These are phyloP conservation scores for Ictalurus furcatus DNA, from an alignment of 2,113 vertebrate genomes.

Conservation along the genomic window DNA sequence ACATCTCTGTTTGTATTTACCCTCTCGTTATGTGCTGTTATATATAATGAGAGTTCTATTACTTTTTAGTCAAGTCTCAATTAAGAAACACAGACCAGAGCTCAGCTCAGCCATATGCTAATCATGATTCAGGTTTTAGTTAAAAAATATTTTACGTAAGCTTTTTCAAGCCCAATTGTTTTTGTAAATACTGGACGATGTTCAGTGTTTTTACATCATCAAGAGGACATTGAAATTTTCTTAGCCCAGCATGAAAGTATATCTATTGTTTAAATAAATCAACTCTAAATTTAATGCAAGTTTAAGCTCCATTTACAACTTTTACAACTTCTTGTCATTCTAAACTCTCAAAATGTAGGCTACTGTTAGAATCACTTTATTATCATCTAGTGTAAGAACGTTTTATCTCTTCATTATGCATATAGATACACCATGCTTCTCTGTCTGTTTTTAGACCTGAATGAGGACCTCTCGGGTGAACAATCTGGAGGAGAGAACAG, in stretches of 20 bases:
- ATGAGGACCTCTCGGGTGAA: conserved; percentile 83
- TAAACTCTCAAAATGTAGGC: neutral
- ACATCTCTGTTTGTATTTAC: neutral
- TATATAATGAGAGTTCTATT: neutral
- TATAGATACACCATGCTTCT: neutral
- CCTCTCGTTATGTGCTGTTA: neutral
- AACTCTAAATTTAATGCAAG: neutral
- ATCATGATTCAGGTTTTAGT: neutral
- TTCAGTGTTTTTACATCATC: neutral
- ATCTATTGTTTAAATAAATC: neutral
- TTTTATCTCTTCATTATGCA: neutral
- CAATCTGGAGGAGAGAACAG: conserved; percentile 76
- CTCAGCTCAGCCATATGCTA: neutral
- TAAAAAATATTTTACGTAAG: neutral
- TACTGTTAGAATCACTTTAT: neutral
- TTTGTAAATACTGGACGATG: neutral
- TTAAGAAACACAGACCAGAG: neutral
- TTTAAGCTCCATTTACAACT: neutral
- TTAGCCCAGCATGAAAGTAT: neutral
- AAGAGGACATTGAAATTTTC: neutral
- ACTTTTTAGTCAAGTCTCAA: neutral
- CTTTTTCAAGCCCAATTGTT: neutral
- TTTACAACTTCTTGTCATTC: neutral
- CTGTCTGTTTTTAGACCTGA: conserved; percentile 70
- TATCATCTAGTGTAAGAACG: neutral